A percentile compares a stretch with the other conserved stretches of the same genome.
Conservation (phyloP, 2,888 invertebrate genomes). For the Volucella inflata region DNA sequence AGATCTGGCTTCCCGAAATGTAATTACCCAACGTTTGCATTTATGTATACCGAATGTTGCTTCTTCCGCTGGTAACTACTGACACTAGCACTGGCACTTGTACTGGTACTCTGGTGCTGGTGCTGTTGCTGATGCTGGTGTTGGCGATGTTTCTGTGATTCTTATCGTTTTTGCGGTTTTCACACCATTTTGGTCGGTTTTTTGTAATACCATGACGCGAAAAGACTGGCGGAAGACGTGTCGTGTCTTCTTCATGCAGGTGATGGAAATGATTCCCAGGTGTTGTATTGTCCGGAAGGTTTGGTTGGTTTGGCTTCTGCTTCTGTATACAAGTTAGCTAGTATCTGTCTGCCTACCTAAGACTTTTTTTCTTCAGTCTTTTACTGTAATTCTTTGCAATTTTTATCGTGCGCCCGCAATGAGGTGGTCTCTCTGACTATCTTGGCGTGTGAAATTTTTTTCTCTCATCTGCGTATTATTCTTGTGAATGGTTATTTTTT, state of each 20-base stretch:
- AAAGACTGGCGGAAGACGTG: not conserved
- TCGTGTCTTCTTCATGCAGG: constrained; percentile 34
- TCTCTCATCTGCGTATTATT: constrained; percentile 65
- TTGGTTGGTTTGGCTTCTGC: constrained; percentile 31
- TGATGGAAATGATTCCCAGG: constrained; percentile 71
- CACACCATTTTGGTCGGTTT: constrained; percentile 65
- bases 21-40: constrained; percentile 66
- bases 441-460: constrained; percentile 65
- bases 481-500: constrained; percentile 44
- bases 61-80: not conserved
- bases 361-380: constrained; percentile 10
- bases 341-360: constrained; percentile 4
- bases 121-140: not conserved
- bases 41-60: constrained; percentile 12
- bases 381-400: constrained; percentile 37
- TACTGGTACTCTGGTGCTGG: not conserved
- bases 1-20: constrained; percentile 65
- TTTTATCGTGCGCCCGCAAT: constrained; percentile 59
- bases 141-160: constrained; percentile 56
- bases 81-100: not conserved
- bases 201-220: constrained; percentile 7
- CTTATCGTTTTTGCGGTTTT: constrained; percentile 72
- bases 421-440: constrained; percentile 57
- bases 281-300: constrained; percentile 59
- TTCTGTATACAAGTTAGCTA: constrained; percentile 15